Evolutionary conservation across 2,888 invertebrate species (phyloP).

Genomic region (Ypsolopha scabrella): DNA sequence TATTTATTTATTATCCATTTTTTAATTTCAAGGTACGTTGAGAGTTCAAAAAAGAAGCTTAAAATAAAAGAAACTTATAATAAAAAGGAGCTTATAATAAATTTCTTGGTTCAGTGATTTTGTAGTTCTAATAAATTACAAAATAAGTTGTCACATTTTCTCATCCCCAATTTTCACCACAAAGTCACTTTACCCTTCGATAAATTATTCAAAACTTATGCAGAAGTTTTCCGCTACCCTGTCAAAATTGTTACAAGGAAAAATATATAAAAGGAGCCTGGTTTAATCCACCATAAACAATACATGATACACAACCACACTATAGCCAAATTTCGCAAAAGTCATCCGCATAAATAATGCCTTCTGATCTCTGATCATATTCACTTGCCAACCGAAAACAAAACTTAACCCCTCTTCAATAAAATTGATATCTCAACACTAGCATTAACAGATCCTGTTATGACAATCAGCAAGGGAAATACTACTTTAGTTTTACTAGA

Average conservation of each 20-base stretch:
- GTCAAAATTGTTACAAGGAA: background rate
- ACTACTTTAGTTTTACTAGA: background rate
- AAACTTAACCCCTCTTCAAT: background rate
- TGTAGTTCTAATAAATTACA: background rate
- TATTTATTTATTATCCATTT: too few relatives aligned
- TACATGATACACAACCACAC: background rate
- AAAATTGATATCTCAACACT: background rate
- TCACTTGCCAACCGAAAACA: background rate
- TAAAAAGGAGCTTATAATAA: too few relatives aligned
- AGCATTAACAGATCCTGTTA: background rate
- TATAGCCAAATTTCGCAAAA: slow-evolving; percentile 4
- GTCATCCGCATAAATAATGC: slow-evolving; percentile 6
- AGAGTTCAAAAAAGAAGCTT: too few relatives aligned
- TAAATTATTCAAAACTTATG: slow-evolving; percentile 4
- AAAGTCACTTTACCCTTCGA: background rate
- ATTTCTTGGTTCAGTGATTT: too few relatives aligned
- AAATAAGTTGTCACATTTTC: background rate
- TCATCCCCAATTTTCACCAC: background rate
- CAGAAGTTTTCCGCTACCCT: background rate
- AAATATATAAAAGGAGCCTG: background rate
- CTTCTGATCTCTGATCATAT: background rate
- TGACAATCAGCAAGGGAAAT: background rate
- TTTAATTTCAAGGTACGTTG: too few relatives aligned
- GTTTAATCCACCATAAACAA: slow-evolving; percentile 8
- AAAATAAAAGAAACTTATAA: too few relatives aligned